phyloP scores from a whole-genome alignment of 1,140 invertebrate species.

The Macrocentrus cingulum region DNA sequence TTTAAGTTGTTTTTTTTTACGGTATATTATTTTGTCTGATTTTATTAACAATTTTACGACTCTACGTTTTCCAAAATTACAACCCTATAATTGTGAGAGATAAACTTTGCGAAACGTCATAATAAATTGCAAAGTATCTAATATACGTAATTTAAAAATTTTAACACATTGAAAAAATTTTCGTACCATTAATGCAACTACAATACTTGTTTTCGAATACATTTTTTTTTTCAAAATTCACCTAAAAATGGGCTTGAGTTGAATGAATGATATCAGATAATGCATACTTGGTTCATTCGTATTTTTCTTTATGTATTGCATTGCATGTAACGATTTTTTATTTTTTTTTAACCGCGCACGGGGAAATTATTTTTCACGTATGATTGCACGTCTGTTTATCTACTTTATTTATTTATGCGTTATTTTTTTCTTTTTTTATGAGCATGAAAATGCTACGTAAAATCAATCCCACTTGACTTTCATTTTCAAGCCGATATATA shows the following conservation, averaged over 20 bases:
- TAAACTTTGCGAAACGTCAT: slow-evolving; percentile 50
- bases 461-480: slow-evolving; percentile 4
- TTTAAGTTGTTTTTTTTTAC: too few relatives aligned
- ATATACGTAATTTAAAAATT: slow-evolving; percentile 50
- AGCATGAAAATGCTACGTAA: too few relatives aligned
- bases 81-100: slow-evolving; percentile 23
- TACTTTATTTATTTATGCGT: too few relatives aligned
- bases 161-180: slow-evolving; percentile 48
- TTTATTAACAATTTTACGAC: not conserved
- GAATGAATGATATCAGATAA: too few relatives aligned
- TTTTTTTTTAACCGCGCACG: not conserved
- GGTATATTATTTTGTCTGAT: too few relatives aligned
- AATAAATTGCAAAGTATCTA: slow-evolving; percentile 50
- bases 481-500: not conserved
- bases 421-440: too few relatives aligned
- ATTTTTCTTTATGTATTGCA: too few relatives aligned
- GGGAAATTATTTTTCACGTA: not conserved
- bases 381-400: too few relatives aligned
- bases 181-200: slow-evolving; percentile 38
- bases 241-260: too few relatives aligned
- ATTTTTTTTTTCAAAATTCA: slow-evolving; percentile 16
- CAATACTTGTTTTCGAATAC: slow-evolving; percentile 30
- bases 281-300: too few relatives aligned
- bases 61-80: not conserved
- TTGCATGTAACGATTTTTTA: too few relatives aligned